Base-by-base conservation (phyloP, 2,797 vertebrate genomes). In the Smutsia temminckii region DNA sequence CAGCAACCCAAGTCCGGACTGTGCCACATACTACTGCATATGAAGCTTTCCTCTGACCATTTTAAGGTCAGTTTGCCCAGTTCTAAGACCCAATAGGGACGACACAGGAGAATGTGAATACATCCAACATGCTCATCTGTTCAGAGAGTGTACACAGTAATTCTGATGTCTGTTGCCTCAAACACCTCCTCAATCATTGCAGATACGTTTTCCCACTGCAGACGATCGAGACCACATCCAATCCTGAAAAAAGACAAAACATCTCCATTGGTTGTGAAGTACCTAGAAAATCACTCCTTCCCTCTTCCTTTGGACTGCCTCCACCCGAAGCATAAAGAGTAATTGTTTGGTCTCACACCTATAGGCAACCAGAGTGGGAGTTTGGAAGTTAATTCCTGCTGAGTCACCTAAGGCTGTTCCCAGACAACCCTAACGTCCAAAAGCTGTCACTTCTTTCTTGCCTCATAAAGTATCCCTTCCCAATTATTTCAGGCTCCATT, bases 131-230 rank as follows among this genome's bases (percentile, higher is more conserved):
- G 37, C 29, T 37, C 72, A 16, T 59, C 66, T 95, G 75, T 90
- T 99, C 98, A 99, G 92, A 99, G 98, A 61, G 96, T 98, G 91
- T 99, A 99, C 93, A 99, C 99, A 0, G 99, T 99, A 98, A 99
- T 98, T 80, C 97, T 98, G 97, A 99, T 98, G 97, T 98, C 93
- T 23, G 99, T 99, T 95, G 97, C 95, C 87, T 98, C 97, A 98
- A 99, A 99, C 89, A 99, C 98, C 25, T 99, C 98, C 79, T 99
- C 98, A 40, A 99, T 98, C 40, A 99, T 99, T 37, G 97, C 97
- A 23, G 99, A 99, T 96, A 99, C 99, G 79, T 95, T 97, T 25
- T 95, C 95, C 99, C 99, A 99, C 12, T 97, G 94, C 96, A 99
- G 98, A 63, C 98, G 88, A 57, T 99, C 99, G 72, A 99, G 98